These are phyloP conservation scores for Sceliomorpha sp. DNA, from an alignment of 2,888 invertebrate genomes.

Conservation along the genomic window DNA sequence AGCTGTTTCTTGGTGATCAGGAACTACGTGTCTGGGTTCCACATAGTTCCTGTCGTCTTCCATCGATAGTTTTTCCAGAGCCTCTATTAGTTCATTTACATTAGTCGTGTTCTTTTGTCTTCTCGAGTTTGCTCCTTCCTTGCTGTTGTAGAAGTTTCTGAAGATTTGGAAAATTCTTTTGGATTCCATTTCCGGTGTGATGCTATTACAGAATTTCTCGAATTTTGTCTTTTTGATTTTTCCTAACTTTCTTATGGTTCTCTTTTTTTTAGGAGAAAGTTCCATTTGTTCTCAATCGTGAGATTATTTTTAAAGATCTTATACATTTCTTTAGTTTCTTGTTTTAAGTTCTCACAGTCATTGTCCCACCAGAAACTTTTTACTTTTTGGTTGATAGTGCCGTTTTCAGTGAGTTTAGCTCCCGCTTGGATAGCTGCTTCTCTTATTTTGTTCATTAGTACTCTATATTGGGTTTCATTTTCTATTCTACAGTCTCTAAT, in stretches of 20 bases:
- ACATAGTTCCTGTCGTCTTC: too few species aligned
- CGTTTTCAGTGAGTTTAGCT: background rate
- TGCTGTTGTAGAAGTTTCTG: conserved; percentile 3
- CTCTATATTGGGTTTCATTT: too few species aligned
- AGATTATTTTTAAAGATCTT: background rate
- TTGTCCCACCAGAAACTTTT: conserved; percentile 16
- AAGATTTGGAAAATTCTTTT: background rate
- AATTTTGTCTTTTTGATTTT: conserved; percentile 7
- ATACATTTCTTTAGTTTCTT: conserved; percentile 10
- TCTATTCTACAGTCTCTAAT: too few species aligned
- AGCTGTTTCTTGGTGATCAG: background rate
- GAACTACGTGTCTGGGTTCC: too few species aligned
- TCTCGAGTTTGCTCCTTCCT: background rate
- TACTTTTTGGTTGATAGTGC: background rate
- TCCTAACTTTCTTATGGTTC: conserved; percentile 1
- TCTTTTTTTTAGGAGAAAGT: background rate
- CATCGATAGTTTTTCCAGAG: too few species aligned
- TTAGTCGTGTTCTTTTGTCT: background rate
- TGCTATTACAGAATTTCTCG: background rate
- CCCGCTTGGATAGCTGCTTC: too few species aligned
- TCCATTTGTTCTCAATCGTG: background rate
- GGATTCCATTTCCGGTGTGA: background rate
- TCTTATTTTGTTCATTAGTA: conserved; percentile 1
- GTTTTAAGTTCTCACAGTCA: background rate
- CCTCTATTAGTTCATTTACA: too few species aligned